Conservation (phyloP, 35 echinoderm and acorn worm genomes). For the Strongylocentrotus purpuratus region DNA sequence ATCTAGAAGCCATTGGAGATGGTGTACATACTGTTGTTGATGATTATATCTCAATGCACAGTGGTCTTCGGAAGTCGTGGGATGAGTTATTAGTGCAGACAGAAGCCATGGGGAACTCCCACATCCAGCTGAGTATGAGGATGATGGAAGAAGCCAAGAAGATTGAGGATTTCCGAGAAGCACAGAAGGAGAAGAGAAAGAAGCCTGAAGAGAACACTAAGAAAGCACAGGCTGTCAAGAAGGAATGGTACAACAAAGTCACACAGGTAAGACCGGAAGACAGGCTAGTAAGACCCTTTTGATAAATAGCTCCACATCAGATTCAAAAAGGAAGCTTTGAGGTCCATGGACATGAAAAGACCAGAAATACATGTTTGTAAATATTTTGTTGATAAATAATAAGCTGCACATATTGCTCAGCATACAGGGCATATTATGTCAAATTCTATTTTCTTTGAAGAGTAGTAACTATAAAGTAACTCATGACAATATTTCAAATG, state of each 20-base stretch:
- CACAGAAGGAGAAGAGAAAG: conserved; percentile 59
- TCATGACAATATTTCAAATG: too few relatives aligned
- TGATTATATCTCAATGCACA: not conserved
- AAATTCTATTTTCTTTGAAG: too few relatives aligned
- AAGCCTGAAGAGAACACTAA: conserved; percentile 62
- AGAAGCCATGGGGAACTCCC: conserved; percentile 64
- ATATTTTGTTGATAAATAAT: too few relatives aligned
- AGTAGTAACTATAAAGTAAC: too few relatives aligned
- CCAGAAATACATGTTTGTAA: too few relatives aligned
- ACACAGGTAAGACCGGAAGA: conserved; percentile 47
- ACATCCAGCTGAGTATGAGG: conserved; percentile 44
- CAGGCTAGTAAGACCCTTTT: not conserved
- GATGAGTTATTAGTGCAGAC: conserved; percentile 69
- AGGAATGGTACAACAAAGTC: conserved; percentile 62
- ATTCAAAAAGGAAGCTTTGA: too few relatives aligned
- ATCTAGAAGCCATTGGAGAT: too few relatives aligned
- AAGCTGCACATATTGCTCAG: too few relatives aligned
- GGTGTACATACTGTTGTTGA: too few relatives aligned
- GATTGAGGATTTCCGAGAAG: conserved; percentile 75
- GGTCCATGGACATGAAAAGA: too few relatives aligned
- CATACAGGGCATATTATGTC: too few relatives aligned
- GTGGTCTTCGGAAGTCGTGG: conserved; percentile 56
- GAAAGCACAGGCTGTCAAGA: conserved; percentile 51
- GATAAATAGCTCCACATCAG: too few relatives aligned
- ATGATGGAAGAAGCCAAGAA: conserved; percentile 71